Evolutionary conservation across 2,113 vertebrate species (phyloP), one percentile per base, ranked within the genome.

Genomic region (Gnathonemus longibarbis): DNA sequence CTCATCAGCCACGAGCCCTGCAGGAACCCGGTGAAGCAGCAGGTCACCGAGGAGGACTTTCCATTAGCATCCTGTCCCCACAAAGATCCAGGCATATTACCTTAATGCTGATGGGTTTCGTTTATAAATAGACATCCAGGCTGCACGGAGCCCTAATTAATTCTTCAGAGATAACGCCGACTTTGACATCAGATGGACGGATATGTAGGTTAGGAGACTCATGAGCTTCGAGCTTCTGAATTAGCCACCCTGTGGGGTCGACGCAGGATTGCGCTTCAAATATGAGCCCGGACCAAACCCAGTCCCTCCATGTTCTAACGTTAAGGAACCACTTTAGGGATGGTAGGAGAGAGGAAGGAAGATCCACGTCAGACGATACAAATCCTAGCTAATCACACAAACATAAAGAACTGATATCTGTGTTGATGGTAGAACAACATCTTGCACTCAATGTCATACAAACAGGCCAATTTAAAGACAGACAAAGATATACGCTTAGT

Each of bases 111-210:
- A 88, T 42, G 46, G 17, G 62, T 27, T 56, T 88, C 35, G 21
- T 80, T 88, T 88, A 90, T 90, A 74, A 56, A 90, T 90, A 66
- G 74, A 66, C n/a, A 90, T 3, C 42, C 39, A 42, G 74, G n/a
- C 56, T 39, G 42, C 45, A 35, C 49, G 24, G 46, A 74, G 56
- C 46, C 83, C 24, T 49, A 87, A 70, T 17, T 13, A 13, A 15
- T 35, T 15, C 53, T 52, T 70, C 39, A 19, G 11, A 48, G 58
- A 56, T 15, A 31, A 46, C 10, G 27, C n/a, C 24, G 53, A 49
- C 35, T 35, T 7, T 86, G 52, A 66, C 42, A 42, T 53, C 15
- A 8, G 53, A 31, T 27, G 45, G 58, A 90, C n/a, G 24, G 83
- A 19, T 58, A 50, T 46, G 80, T 48, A 24, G 56, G 35, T 48